Evolutionary conservation across 2,888 invertebrate genomes (phyloP).

Genomic region (Mythimna lalbum): DNA sequence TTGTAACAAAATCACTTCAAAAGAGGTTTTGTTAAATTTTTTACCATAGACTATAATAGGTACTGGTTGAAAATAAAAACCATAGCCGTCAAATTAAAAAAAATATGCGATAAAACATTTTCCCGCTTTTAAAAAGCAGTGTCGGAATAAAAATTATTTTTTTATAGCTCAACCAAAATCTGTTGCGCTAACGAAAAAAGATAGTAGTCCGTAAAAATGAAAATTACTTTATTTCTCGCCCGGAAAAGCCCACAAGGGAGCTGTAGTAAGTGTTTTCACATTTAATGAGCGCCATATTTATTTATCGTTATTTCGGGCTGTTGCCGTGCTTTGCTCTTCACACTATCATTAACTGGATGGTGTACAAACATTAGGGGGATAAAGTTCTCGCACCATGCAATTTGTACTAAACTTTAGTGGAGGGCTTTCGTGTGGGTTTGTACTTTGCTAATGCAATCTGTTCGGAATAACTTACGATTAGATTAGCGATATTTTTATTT

Average conservation of each 20-base stretch:
- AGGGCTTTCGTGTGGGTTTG: conserved; percentile 36
- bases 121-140: conserved; percentile 5
- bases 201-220: conserved; percentile 31
- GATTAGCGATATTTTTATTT: not conserved
- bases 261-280: conserved; percentile 52
- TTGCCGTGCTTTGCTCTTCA: conserved; percentile 53
- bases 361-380: conserved; percentile 62
- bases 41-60: conserved; percentile 1
- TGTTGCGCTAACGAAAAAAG: conserved; percentile 33
- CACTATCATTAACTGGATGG: conserved; percentile 60
- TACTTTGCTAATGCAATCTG: conserved; percentile 27
- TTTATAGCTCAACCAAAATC: conserved; percentile 15
- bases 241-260: conserved; percentile 41
- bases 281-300: conserved; percentile 60
- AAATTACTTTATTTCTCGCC: conserved; percentile 32
- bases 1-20: not conserved
- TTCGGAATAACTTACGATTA: conserved; percentile 18
- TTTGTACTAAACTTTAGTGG: conserved; percentile 50
- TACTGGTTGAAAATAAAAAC: conserved; percentile 2
- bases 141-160: conserved; percentile 2
- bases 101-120: not conserved
- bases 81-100: not conserved
- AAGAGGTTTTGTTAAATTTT: not conserved
- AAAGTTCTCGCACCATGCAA: conserved; percentile 55
- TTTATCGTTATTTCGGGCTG: conserved; percentile 53